Evolutionary conservation across 2,888 invertebrate genomes (phyloP), one percentile per base, ranked within the genome.

Genomic region (Ditula angustiorana): DNA sequence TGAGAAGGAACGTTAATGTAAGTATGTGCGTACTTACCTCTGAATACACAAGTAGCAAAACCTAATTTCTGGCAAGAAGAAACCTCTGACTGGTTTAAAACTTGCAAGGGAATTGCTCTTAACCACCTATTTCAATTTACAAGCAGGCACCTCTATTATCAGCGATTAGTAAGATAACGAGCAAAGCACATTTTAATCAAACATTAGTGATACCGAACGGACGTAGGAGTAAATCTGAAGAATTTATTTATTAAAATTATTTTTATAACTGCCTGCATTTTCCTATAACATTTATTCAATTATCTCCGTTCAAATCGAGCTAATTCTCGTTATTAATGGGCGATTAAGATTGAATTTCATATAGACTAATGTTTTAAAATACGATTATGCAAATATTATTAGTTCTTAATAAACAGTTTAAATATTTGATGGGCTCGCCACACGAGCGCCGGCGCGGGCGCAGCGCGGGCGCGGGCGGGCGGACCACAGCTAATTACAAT

Each of bases 341-440:
- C 87, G 71, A 90, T 91, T 87, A 87, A 86, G 83, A 90, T 91
- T 85, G 86, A 85, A 87, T 92, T 88, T 89, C 89, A 87, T 88
- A 81, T 83, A 74, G 76, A 81, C 79, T 83, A 77, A 85, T 82
- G 83, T 82, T 82, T 86, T 79, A 81, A 86, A 86, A 88, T 81
- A 82, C 81, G 82, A 88, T 92, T 92, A 92, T 92, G 90, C 90
- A 90, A 92, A 92, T 92, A 90, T 84, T 82, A 91, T 90, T 88
- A 85, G 87, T 89, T 90, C 83, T 83, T 90, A 90, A 90, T 90
- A 90, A 86, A 87, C 87, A 85, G 86, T 90, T 88, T 84, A 84
- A 85, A 80, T 76, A 81, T 83, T 83, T 85, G 86, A 89, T 87
- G 83, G 81, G 80, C 80, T 81, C 82, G 82, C 84, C 84, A 81